Base-by-base conservation (phyloP, 2,113 vertebrate genomes). In the Plecotus auritus region DNA sequence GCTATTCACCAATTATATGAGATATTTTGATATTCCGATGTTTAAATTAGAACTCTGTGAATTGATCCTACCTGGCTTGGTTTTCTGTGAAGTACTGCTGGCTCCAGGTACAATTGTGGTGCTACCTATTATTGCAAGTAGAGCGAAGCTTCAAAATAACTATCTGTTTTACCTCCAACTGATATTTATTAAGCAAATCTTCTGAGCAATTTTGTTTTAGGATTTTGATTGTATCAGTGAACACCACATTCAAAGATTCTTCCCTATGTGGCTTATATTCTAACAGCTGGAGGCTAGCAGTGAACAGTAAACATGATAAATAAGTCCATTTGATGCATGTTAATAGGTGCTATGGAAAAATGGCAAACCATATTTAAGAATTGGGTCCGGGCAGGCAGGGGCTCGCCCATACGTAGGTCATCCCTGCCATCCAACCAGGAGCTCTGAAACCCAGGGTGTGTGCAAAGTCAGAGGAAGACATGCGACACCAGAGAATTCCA, bases 371-470 rank as follows among this genome's bases (percentile, higher is more conserved):
- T 1, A 3, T 61, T 1, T 35, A 74, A 51, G 16, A 14, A 32
- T 17, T 22, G 7, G 10, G 40, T 37, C 35, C 11, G 45, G 59
- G 32, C 14, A 54, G 18, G 17, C 35, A 70, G 37, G 18, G 1
- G 4, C 13, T 54, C 4, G 18, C 40, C 16, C 28, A 35, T 2
- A n/a, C 8, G 2, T 23, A 26, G 22, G 7, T 61, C 35, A 8
- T 30, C 32, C 9, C 16, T 70, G 47, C 35, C 70, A 9, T 5
- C 30, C 17, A 40, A 54, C 7, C 30, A 13, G 9, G 42, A 54
- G 20, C 77, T 54, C 30, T 54, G 35, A 1, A 54, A n/a, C 2
- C 5, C 26, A n/a, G 23, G 4, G 1, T 1, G 1, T 26, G 35
- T 66, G 20, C 22, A 78, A 70, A 90, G 56, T 13, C 20, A 73